phyloP scores from a whole-genome alignment of 2,888 invertebrate species.

The Steromphala cineraria region DNA sequence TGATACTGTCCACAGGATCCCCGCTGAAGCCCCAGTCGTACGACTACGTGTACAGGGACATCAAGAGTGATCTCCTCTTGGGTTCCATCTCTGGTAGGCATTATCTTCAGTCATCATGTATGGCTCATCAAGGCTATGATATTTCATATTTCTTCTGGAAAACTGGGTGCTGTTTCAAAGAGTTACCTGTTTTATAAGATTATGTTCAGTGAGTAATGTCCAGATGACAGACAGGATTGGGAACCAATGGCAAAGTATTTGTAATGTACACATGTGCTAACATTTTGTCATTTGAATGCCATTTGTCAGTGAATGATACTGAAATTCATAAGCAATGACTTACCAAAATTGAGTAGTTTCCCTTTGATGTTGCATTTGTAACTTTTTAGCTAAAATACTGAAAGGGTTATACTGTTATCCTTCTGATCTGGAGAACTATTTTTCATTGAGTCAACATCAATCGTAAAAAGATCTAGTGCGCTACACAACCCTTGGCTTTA shows the following conservation, averaged over 20 bases:
- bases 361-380: neutral
- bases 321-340: neutral
- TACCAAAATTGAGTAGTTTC: neutral
- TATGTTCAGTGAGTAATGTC: no score
- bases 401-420: neutral
- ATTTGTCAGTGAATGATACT: neutral
- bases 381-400: no score
- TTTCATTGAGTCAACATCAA: no score
- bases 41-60: slow-evolving; percentile 78
- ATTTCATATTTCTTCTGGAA: no score
- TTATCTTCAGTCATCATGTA: neutral
- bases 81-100: slow-evolving; percentile 77
- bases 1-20: slow-evolving; percentile 78
- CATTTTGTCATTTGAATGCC: neutral
- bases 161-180: no score
- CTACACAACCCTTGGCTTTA: no score
- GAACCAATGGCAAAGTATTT: no score
- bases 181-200: no score
- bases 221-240: no score
- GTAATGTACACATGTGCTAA: neutral
- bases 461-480: no score
- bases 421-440: no score
- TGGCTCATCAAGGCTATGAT: neutral
- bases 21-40: slow-evolving; percentile 78
- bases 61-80: slow-evolving; percentile 77